Evolutionary conservation across 2,888 invertebrate genomes (phyloP), one percentile per base, ranked within the genome.

Genomic region (Ceratothoa steindachneri): DNA sequence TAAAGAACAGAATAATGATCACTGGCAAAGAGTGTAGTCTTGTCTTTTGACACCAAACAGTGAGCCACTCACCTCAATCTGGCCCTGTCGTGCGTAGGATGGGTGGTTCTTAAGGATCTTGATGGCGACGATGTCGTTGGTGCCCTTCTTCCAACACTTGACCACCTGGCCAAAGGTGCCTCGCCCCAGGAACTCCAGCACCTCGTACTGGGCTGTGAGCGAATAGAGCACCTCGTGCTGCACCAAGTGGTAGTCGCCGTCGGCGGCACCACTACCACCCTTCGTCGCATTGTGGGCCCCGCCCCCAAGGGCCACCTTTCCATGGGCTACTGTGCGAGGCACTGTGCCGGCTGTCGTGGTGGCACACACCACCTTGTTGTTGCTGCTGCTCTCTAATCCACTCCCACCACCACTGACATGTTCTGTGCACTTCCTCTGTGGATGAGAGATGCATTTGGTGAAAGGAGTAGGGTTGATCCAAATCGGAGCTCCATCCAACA

Each of bases 31-130:
- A n/a, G n/a, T n/a, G n/a, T n/a, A n/a, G n/a, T n/a, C n/a, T n/a
- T n/a, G n/a, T n/a, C n/a, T n/a, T n/a, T n/a, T n/a, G n/a, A n/a
- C n/a, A n/a, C n/a, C n/a, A n/a, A n/a, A n/a, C n/a, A n/a, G n/a
- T n/a, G n/a, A n/a, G n/a, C n/a, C n/a, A 51, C 86, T 85, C 80
- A 96, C 98, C 90, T 99, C 99, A 86, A 99, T 99, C 88, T 99
- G 99, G 82, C 99, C 99, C 88, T 99, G 99, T 83, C 99, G 91
- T 81, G 98, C 98, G 88, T 99, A 99, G 82, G 97, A 98, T 81
- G 99, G 99, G 87, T 99, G 99, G 88, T 99, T 99, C 88, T 99
- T 99, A 77, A 99, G 88, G 85, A 99, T 99, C 88, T 99, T 99
- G 86, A 99, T 99, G 84, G 99, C 99, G 83, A 99, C 98, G 84